A percentile compares a stretch with the other conserved stretches of the same genome.
Conservation (phyloP, 2,888 invertebrate species). For the Stomorhina lunata region DNA sequence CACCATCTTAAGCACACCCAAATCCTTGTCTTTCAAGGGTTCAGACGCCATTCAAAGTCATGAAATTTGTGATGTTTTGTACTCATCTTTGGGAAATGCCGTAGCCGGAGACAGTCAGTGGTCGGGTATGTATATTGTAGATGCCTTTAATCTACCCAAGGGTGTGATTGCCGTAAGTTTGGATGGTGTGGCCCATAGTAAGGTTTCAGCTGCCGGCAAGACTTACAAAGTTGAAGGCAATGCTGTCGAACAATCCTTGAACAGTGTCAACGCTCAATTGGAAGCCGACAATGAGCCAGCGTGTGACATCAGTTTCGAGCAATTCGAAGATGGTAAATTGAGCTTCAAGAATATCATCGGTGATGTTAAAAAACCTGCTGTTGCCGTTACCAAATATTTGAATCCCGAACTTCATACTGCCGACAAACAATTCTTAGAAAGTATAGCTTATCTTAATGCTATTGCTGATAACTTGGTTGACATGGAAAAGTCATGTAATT, state of each 20-base stretch:
- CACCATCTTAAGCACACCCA: conserved; percentile 85
- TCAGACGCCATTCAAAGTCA: conserved; percentile 82
- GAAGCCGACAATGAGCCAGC: conserved; percentile 83
- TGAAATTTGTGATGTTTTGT: conserved; percentile 85
- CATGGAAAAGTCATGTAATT: conserved; percentile 71
- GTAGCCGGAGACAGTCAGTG: conserved; percentile 86
- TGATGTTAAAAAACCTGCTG: conserved; percentile 68
- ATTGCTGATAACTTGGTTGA: conserved; percentile 71
- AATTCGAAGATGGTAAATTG: conserved; percentile 84
- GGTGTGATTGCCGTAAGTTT: conserved; percentile 85
- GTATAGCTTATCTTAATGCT: conserved; percentile 71
- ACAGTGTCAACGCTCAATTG: conserved; percentile 83
- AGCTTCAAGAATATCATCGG: conserved; percentile 74
- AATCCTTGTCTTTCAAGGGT: conserved; percentile 85
- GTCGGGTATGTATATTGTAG: conserved; percentile 84
- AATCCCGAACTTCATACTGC: conserved; percentile 74
- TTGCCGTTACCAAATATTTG: conserved; percentile 72
- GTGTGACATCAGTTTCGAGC: conserved; percentile 84
- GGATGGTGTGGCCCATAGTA: conserved; percentile 83
- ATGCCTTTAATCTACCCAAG: conserved; percentile 88
- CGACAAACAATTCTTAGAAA: conserved; percentile 76
- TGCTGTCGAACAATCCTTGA: conserved; percentile 74
- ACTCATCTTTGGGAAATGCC: conserved; percentile 87
- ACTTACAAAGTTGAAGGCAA: conserved; percentile 73
- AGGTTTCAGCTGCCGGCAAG: conserved; percentile 71